Evolutionary conservation across 1,140 invertebrate species (phyloP).

Genomic region (Ditylenchus dipsaci): DNA sequence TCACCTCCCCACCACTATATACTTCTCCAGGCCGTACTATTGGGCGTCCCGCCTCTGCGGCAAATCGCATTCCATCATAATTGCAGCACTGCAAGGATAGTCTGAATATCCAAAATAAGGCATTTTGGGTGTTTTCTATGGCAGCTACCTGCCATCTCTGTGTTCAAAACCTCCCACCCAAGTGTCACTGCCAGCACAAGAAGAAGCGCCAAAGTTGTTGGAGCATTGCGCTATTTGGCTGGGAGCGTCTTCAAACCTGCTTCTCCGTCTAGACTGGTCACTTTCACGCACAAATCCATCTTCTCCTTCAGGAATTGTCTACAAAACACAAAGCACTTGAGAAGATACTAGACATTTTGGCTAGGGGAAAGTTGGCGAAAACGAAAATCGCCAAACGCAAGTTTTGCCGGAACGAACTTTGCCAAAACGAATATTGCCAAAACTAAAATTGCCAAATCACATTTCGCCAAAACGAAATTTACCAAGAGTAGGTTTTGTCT

Average conservation of each 20-base stretch:
- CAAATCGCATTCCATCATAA: constrained; percentile 46
- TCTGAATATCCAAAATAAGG: constrained; percentile 7
- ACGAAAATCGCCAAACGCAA: too few relatives aligned
- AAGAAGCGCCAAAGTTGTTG: constrained; percentile 15
- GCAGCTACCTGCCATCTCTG: constrained; percentile 2
- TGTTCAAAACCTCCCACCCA: constrained; percentile 43
- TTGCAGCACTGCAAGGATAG: constrained; percentile 42
- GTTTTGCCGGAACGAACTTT: too few relatives aligned
- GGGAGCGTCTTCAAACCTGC: constrained; percentile 23
- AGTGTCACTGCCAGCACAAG: constrained; percentile 28
- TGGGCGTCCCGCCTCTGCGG: constrained; percentile 42
- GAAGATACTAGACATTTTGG: background rate
- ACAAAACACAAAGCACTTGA: background rate
- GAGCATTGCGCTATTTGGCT: constrained; percentile 35
- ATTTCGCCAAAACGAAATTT: too few relatives aligned
- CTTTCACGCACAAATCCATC: constrained; percentile 45
- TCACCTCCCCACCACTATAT: constrained; percentile 46
- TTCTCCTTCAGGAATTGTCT: constrained; percentile 40
- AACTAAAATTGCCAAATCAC: too few relatives aligned
- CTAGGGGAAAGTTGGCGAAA: too few relatives aligned
- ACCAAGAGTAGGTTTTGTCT: too few relatives aligned
- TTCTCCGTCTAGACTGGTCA: constrained; percentile 18
- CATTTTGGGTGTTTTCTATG: constrained; percentile 17
- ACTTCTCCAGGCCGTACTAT: constrained; percentile 45
- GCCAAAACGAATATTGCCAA: too few relatives aligned